phyloP scores from a whole-genome alignment of 23 tunicate genomes.

The Oikopleura dioica region DNA sequence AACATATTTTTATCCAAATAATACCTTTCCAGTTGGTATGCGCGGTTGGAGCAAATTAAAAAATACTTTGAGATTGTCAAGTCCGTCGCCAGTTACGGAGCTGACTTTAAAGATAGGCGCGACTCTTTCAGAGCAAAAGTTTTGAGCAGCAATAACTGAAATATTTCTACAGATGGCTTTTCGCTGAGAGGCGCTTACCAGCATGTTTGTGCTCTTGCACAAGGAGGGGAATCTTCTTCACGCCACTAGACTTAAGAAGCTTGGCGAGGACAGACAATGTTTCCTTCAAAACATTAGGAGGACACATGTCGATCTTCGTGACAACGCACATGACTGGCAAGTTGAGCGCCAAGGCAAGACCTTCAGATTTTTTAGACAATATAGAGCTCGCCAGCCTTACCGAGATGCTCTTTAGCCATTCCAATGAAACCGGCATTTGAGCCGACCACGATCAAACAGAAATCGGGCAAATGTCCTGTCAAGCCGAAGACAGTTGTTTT shows the following conservation, averaged over 20 bases:
- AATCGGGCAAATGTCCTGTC: slow-evolving; percentile 96
- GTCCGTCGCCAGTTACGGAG: slow-evolving; percentile 81
- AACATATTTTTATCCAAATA: too few species aligned
- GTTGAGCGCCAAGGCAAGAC: slow-evolving; percentile 78
- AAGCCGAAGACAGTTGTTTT: slow-evolving; percentile 98
- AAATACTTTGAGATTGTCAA: slow-evolving; percentile 59
- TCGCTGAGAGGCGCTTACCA: background rate
- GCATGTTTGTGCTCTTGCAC: slow-evolving; percentile 25
- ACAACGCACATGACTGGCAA: slow-evolving; percentile 98
- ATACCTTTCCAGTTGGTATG: slow-evolving; percentile 12
- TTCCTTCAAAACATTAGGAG: slow-evolving; percentile 71
- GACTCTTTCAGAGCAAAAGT: slow-evolving; percentile 26
- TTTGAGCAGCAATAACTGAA: slow-evolving; percentile 12
- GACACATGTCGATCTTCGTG: slow-evolving; percentile 97
- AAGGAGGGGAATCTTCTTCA: slow-evolving; percentile 81
- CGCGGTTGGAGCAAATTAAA: slow-evolving; percentile 60
- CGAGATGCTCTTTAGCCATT: slow-evolving; percentile 93
- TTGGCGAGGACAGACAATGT: slow-evolving; percentile 46
- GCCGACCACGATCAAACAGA: slow-evolving; percentile 91
- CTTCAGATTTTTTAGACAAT: too few species aligned
- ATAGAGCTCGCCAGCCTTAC: too few species aligned
- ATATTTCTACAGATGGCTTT: background rate
- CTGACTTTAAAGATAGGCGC: slow-evolving; percentile 91
- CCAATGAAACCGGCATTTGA: slow-evolving; percentile 97
- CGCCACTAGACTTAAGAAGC: slow-evolving; percentile 72